Evolutionary conservation across 1,140 invertebrate species (phyloP), one percentile per base, ranked within the genome.

Genomic region (Calosoma granatense): DNA sequence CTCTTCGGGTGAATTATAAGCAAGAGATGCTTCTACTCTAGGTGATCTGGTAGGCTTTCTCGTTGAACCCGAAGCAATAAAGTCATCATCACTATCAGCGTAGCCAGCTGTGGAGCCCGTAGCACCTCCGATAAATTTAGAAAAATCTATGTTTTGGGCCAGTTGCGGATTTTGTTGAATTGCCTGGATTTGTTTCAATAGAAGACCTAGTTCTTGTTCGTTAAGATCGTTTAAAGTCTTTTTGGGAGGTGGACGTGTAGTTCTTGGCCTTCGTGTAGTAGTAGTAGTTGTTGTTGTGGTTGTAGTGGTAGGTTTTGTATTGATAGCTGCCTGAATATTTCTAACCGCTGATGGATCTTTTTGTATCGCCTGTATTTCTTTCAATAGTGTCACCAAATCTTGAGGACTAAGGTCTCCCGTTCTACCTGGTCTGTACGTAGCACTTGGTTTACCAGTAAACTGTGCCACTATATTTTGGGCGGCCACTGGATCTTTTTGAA

Each of bases 171-270:
- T 63, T 43, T 64, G 64, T 54, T 70, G 68, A 22, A 69, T 57
- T 0, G 59, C 60, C 59, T 71, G 68, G 6, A 71, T 53, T 59
- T 71, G 68, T 15, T 61, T 64, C 41, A 15, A 71, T 67, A 15
- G 62, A 22, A 55, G 20, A 41, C 17, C 23, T 21, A 20, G 21
- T 47, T n/a, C 20, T 21, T 9, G 20, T 51, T 61, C 6, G 15
- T 17, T 47, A 4, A 47, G 17, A 17, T 47, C 41, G 9, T 17
- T 17, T 47, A 47, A 9, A 17, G 41, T 47, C 17, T 47, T 47
- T 47, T 47, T 6, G 17, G 6, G 9, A 12, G 6, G 9, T 9
- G 6, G 9, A 6, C 6, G 4, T 30, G 26, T 30, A n/a, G n/a
- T n/a, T 36, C 26, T 36, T 47, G 41, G 41, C 17, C 41, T 47